These are phyloP conservation scores for Drosophila nigricruria DNA, from an alignment of 2,888 invertebrate genomes.

Conservation along the genomic window DNA sequence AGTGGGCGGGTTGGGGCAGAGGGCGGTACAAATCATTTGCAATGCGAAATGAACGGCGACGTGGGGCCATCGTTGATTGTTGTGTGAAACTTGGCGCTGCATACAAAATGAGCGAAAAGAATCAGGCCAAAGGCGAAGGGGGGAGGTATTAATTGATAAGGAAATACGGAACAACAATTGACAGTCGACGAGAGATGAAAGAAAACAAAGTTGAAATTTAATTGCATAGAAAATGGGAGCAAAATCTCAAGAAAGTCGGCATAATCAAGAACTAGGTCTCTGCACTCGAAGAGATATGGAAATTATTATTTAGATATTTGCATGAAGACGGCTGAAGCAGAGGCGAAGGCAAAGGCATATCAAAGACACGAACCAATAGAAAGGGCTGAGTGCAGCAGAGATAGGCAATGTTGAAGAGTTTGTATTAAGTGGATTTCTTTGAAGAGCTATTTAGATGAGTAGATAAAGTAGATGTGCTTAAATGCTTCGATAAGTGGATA, in stretches of 20 bases:
- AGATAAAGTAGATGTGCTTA: neutral
- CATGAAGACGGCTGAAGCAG: neutral
- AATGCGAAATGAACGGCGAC: slow-evolving; percentile 54
- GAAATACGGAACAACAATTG: slow-evolving; percentile 44
- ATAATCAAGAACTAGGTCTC: slow-evolving; percentile 18
- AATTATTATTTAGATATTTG: slow-evolving; percentile 19
- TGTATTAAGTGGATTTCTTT: neutral
- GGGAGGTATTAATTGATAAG: slow-evolving; percentile 50
- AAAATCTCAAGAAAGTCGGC: slow-evolving; percentile 7
- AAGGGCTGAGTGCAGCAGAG: neutral
- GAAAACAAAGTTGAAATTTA: slow-evolving; percentile 35
- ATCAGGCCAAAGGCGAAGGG: slow-evolving; percentile 4
- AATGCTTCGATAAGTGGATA: neutral
- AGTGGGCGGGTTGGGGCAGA: neutral
- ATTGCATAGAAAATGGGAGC: slow-evolving; percentile 36
- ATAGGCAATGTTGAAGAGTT: neutral
- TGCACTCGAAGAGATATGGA: slow-evolving; percentile 11
- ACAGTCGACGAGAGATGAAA: slow-evolving; percentile 10
- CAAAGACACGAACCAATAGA: slow-evolving; percentile 20
- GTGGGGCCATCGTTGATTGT: slow-evolving; percentile 65
- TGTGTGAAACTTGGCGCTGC: slow-evolving; percentile 65
- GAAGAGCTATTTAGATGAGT: neutral
- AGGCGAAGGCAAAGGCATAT: neutral
- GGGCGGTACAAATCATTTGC: slow-evolving; percentile 56
- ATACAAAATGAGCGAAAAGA: slow-evolving; percentile 60